Base-by-base conservation (phyloP, 2,888 invertebrate species). In the Pandemis cinnamomeana region DNA sequence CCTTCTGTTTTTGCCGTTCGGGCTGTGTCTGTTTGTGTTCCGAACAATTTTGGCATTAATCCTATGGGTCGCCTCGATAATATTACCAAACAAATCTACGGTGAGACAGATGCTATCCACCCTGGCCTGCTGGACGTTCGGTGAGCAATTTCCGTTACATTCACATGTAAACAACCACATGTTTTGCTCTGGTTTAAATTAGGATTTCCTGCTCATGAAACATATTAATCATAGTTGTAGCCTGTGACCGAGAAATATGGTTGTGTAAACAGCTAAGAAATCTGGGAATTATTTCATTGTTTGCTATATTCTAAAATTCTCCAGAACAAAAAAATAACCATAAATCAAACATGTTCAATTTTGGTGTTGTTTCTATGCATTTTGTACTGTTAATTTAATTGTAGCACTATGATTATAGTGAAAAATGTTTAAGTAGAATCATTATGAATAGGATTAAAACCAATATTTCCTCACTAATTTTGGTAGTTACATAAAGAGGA, bases 71-170 rank as follows among this genome's bases (percentile, higher is more conserved):
- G 91, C 95, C 51, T 95, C 95, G 69, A 95, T 95, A 79, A 87
- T 95, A 80, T 87, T 95, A 78, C 95, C 95, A 51, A 95, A 95
- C 82, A 94, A 95, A 79, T 94, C 94, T 67, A 90, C 94, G 11
- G 87, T 95, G 20, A 89, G 95, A 76, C 95, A 95, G 80, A 84
- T 95, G 82, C 83, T 95, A 63, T 94, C 95, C 15, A 95, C 95
- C 46, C 82, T 95, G n/a, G 94, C 95, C 20, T 95, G 95, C 79
- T 91, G 95, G 87, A 93, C 95, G 7, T 95, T 96, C 85, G 96
- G 96, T 88, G 90, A 89, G 88, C 75, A 10, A 8, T n/a, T n/a
- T 15, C 13, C 11, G 11, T 48, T 7, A 7, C 51, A 15, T 8
- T 6, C 10, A 42, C 11, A 51, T 13, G 67, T 48, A 53, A 7